phyloP scores from a whole-genome alignment of 2,113 vertebrate species.

The Syrrhaptes paradoxus region DNA sequence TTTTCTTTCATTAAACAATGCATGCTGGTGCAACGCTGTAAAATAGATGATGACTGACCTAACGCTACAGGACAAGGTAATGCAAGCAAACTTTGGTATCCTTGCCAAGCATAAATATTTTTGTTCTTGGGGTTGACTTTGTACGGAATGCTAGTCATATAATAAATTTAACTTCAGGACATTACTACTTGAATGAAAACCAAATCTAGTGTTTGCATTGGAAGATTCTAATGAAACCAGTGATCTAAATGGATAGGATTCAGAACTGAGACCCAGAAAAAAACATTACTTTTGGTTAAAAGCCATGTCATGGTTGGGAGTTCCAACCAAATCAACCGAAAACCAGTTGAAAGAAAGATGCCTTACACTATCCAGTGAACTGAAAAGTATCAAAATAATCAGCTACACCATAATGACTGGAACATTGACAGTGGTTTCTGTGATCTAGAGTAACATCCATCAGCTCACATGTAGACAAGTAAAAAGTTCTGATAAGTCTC shows the following conservation, averaged over 20 bases:
- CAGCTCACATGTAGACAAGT: background rate
- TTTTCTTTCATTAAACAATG: constrained; percentile 50
- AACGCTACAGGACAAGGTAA: constrained; percentile 29
- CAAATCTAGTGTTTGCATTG: constrained; percentile 64
- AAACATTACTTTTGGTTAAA: constrained; percentile 63
- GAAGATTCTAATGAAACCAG: constrained; percentile 41
- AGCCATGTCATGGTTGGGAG: background rate
- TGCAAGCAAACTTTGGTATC: constrained; percentile 35
- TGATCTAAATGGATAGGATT: constrained; percentile 49
- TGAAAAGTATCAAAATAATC: constrained; percentile 37
- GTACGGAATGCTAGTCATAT: background rate
- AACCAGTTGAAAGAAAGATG: constrained; percentile 42
- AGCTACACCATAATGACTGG: background rate
- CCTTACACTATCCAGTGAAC: background rate
- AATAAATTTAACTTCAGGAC: constrained; percentile 55
- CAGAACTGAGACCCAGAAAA: constrained; percentile 41
- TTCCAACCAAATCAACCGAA: constrained; percentile 55
- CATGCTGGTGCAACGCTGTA: background rate
- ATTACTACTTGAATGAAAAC: constrained; percentile 38
- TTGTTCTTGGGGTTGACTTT: constrained; percentile 42
- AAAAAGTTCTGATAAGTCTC: background rate
- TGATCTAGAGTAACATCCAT: background rate
- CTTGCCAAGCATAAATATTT: constrained; percentile 66
- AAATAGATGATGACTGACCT: constrained; percentile 50
- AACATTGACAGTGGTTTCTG: background rate